These are phyloP conservation scores for Sparus aurata DNA, from an alignment of 2,797 vertebrate species.

Conservation along the genomic window DNA sequence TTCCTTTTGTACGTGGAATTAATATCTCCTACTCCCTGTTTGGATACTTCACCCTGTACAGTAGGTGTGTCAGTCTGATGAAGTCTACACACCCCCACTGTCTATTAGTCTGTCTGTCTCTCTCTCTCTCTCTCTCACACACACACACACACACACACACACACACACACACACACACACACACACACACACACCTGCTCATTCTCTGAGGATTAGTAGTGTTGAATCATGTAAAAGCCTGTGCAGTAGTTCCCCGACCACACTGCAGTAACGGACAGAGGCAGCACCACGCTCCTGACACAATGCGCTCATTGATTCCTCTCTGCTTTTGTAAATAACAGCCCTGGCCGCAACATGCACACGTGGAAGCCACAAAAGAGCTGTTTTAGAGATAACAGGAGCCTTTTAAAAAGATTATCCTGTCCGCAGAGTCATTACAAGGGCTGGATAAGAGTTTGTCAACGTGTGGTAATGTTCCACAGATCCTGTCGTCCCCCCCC, in stretches of 20 bases:
- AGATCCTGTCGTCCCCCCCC: slow-evolving; percentile 69
- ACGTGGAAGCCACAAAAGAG: slow-evolving; percentile 63
- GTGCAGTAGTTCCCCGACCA: slow-evolving; percentile 22
- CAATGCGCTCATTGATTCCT: slow-evolving; percentile 68
- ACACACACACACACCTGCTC: slow-evolving; percentile 11
- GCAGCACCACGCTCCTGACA: slow-evolving; percentile 42
- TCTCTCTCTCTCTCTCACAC: background rate
- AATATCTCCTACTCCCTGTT: slow-evolving; percentile 30
- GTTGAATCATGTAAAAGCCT: slow-evolving; percentile 28
- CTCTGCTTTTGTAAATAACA: slow-evolving; percentile 47
- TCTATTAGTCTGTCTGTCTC: slow-evolving; percentile 23
- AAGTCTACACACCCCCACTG: slow-evolving; percentile 19
- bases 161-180: slow-evolving; percentile 8
- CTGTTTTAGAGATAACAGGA: slow-evolving; percentile 54
- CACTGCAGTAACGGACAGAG: slow-evolving; percentile 30
- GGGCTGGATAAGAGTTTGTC: slow-evolving; percentile 69
- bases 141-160: slow-evolving; percentile 10
- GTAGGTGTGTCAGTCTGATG: slow-evolving; percentile 9
- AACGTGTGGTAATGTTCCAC: slow-evolving; percentile 68
- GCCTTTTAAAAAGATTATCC: slow-evolving; percentile 69
- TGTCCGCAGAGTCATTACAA: slow-evolving; percentile 70
- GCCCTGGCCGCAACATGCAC: slow-evolving; percentile 41
- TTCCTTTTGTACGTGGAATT: slow-evolving; percentile 55
- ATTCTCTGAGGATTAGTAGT: slow-evolving; percentile 46
- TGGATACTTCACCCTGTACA: slow-evolving; percentile 22